Conservation (phyloP, 2,888 invertebrate species). For the Himalopsyche anomala region DNA sequence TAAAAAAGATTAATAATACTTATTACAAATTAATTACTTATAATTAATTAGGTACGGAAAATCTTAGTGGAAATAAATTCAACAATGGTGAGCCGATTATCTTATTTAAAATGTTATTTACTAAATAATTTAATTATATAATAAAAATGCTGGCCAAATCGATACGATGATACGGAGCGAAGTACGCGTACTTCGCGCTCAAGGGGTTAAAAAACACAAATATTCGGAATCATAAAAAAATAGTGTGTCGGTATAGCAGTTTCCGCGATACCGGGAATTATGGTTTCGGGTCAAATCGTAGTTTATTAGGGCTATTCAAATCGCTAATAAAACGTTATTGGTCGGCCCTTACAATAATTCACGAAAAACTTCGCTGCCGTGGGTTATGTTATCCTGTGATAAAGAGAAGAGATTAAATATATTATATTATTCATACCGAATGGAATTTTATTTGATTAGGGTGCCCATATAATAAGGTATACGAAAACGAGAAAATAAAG, state of each 20-base stretch:
- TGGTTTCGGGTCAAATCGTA: constrained; percentile 23
- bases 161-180: no score
- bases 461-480: no score
- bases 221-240: not conserved
- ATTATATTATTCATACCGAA: not conserved
- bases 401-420: constrained; percentile 15
- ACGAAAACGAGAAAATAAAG: no score
- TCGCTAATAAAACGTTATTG: constrained; percentile 37
- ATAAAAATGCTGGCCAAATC: no score
- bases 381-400: constrained; percentile 10
- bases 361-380: not conserved
- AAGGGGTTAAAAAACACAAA: not conserved
- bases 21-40: no score
- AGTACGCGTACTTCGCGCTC: not conserved
- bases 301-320: constrained; percentile 36
- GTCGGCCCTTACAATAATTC: not conserved
- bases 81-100: no score
- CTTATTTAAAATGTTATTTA: no score
- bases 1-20: no score
- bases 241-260: constrained; percentile 15
- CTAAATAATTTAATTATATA: no score
- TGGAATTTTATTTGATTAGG: no score
- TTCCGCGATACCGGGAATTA: constrained; percentile 35
- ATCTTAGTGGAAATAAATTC: no score
- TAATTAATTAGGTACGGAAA: no score